Evolutionary conservation across 2,797 vertebrate species (phyloP), one percentile per base, ranked within the genome.

Genomic region (Sebastes variabilis): DNA sequence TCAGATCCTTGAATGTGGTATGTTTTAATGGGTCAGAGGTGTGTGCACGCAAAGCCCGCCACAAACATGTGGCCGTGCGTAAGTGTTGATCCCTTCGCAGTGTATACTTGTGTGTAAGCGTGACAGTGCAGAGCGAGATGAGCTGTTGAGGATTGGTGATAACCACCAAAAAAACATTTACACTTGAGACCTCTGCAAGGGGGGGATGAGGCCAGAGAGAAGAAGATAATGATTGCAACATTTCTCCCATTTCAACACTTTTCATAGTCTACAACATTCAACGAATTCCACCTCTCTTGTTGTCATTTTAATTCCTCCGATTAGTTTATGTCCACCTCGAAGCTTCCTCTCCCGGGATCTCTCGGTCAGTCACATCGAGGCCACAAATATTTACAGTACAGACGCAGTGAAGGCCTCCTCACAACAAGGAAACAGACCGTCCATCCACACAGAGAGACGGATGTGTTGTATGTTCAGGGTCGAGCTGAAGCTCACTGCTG

Each of bases 381-480:
- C 42, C 82, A 77, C 88, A 93, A 92, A 92, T 94, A 91, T 94
- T 93, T 93, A 91, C 74, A 54, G 65, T 71, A 49, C 38, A 32
- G 79, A 58, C 6, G 32, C 77, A 55, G 71, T 49, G 70, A 87
- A 85, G 5, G 18, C 32, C n/a, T 77, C 58, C 14, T 70, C 13
- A 32, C 16, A 70, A 52, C 13, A 12, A 59, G 36, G 69, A 64
- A 52, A 66, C 7, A 52, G 22, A 24, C 36, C 6, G 38, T 36
- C 22, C 8, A 11, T 18, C 10, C 6, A 11, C 69, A 56, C 36
- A 32, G 16, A 68, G 32, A 74, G 75, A 80, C 8, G 62, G 46
- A 85, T 71, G 79, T 10, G 54, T 66, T 27, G 1, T 49, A 1
- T 20, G 66, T 72, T 58, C 56, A 2, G 68, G 80, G 84, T 76